A percentile compares a stretch with the other conserved stretches of the same genome.
These are phyloP conservation scores for Agapornis canus DNA, from an alignment of 2,797 vertebrate genomes.

Conservation along the genomic window DNA sequence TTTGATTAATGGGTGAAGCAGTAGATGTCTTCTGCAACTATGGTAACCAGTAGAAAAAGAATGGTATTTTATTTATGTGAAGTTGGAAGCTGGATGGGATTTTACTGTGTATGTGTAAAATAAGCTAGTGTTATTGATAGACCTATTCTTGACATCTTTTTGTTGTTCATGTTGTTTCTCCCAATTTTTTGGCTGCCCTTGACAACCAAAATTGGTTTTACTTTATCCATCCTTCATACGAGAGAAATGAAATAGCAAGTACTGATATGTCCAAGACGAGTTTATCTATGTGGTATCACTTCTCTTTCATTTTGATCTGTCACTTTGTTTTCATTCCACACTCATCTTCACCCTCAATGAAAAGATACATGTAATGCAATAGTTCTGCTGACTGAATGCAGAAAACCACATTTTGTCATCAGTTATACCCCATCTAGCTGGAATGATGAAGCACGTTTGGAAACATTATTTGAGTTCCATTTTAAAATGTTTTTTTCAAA, in stretches of 20 bases:
- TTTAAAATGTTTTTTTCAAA: not conserved
- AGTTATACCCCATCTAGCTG: not conserved
- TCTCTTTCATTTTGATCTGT: constrained; percentile 55
- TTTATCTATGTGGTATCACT: constrained; percentile 45
- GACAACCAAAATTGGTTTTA: constrained; percentile 72
- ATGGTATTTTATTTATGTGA: constrained; percentile 58
- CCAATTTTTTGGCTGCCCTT: constrained; percentile 61
- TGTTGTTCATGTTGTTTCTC: constrained; percentile 44
- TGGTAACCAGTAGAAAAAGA: constrained; percentile 44
- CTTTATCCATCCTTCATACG: constrained; percentile 65
- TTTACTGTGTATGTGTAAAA: constrained; percentile 57
- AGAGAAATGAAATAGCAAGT: constrained; percentile 39
- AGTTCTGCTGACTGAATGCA: not conserved
- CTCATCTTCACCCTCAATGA: constrained; percentile 9
- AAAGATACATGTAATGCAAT: not conserved
- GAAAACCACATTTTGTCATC: not conserved
- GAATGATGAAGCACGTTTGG: not conserved
- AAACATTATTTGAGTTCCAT: not conserved
- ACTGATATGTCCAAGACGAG: constrained; percentile 63
- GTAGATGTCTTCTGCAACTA: constrained; percentile 45
- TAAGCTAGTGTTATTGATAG: constrained; percentile 71
- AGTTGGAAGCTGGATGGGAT: constrained; percentile 55
- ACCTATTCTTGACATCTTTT: constrained; percentile 61
- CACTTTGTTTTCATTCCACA: constrained; percentile 48
- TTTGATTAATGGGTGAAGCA: not conserved